Percentiles rank a stretch among this genome's conserved stretches.
Conservation (phyloP, 2,888 invertebrate genomes). For the Acrobeloides nanus region DNA sequence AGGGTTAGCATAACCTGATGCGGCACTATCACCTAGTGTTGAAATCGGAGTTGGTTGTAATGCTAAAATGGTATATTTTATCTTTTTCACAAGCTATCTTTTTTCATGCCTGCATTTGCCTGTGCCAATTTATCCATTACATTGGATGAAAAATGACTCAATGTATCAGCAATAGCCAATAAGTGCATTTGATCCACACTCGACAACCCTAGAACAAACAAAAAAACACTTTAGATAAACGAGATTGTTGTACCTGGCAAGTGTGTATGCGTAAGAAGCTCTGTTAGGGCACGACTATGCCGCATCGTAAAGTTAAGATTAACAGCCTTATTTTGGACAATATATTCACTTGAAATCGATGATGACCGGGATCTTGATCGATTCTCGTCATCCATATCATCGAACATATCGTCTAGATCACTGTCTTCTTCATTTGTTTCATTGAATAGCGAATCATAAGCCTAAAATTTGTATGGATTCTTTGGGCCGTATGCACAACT, state of each 20-base stretch:
- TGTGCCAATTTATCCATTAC: constrained; percentile 56
- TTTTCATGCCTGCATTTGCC: constrained; percentile 67
- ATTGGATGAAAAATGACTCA: constrained; percentile 59
- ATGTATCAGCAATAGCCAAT: constrained; percentile 93
- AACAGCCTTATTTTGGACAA: constrained; percentile 12
- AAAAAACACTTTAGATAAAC: background rate
- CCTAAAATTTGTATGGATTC: constrained; percentile 8
- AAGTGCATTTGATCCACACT: constrained; percentile 99
- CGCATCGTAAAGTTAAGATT: constrained; percentile 31
- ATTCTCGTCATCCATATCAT: constrained; percentile 69
- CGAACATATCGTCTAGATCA: constrained; percentile 56
- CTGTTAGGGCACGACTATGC: constrained; percentile 66
- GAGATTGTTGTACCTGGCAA: constrained; percentile 49
- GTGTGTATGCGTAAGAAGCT: constrained; percentile 74
- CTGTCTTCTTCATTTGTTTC: constrained; percentile 61
- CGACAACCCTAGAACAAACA: constrained; percentile 65
- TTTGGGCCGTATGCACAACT: too few species aligned
- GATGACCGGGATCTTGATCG: constrained; percentile 57
- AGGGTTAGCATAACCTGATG: constrained; percentile 18
- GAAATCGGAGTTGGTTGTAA: constrained; percentile 34
- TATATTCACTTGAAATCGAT: constrained; percentile 25
- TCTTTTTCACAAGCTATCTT: too few species aligned
- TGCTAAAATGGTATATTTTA: too few species aligned
- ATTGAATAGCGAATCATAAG: constrained; percentile 79
- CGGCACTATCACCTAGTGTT: constrained; percentile 37